Evolutionary conservation across 2,113 vertebrate genomes (phyloP), one percentile per base, ranked within the genome.

Genomic region (Piaya cayana): DNA sequence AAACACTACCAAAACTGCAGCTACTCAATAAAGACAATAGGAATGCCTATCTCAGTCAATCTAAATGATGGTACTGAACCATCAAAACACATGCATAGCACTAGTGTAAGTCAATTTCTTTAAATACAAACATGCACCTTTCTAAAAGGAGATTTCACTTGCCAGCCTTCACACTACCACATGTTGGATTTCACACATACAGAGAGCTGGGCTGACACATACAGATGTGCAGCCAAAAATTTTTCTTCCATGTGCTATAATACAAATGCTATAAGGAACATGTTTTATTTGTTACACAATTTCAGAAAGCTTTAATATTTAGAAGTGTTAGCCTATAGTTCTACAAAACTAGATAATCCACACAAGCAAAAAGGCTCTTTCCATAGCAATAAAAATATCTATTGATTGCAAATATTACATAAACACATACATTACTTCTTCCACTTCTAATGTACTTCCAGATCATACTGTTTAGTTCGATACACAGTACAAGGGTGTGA

Each of bases 191-290:
- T 42, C 37, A 75, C 23, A 19, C 10, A 42, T 1, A 36, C 17
- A 39, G 0, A 42, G 8, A 53, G 11, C 37, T 58, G 6, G 9
- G 23, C 9, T 76, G 29, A 27, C n/a, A 26, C 15, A 72, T 1
- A 37, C 2, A 3, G 8, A 56, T 30, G 12, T 5, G 4, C 42
- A 75, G 22, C 6, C 37, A 87, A 32, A 79, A 78, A 5, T 8
- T 11, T 45, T 47, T 39, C 8, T 63, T 59, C 9, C 13, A 29
- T 17, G 47, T 68, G 3, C 29, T 45, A 4, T 5, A 45, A 53
- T 2, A 27, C 1, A 74, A 49, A 29, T 6, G 1, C 5, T 69
- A 0, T 1, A 26, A 49, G 4, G 59, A 23, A 32, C 1, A 2
- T 4, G 0, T 15, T 72, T 69, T 27, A 56, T 50, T 83, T 72